Base-by-base conservation (phyloP, 2,888 invertebrate species). In the Chrysolina americana region DNA sequence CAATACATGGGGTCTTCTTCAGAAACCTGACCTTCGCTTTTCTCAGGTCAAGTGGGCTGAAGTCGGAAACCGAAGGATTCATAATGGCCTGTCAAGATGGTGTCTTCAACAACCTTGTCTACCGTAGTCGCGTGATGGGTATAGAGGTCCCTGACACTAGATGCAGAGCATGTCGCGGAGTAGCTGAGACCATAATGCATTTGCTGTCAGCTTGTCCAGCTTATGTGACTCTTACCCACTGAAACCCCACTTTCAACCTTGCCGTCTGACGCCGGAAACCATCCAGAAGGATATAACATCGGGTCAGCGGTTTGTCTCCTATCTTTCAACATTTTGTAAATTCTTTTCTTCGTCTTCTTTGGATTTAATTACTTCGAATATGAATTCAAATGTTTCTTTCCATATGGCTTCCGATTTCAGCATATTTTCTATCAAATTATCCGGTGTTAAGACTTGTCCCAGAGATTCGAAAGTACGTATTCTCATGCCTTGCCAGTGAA, bases 401-500 rank as follows among this genome's bases (percentile, higher is more conserved):
- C 48, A 48, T 8, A 15, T n/a, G 0, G 0, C 1, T 17, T 48
- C 1, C 17, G 9, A 48, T 48, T 48, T 17, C 17, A 48, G n/a
- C 48, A 48, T 48, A 3, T 17, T 48, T 15, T 15, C 15, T 48
- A 17, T 17, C 5, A 17, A 2, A 48, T 48, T 48, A 17, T 48
- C 9, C 17, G 5, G 0, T 15, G 15, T 48, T 8, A 19, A n/a
- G 44, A 44, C 44, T 15, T 48, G 17, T 48, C 48, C 9, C 3
- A 17, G 5, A 8, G 5, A 15, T 48, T 6, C 3, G 8, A 48
- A 15, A 9, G 48, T 48, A 8, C 17, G n/a, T 5, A 48, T 48
- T 17, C 48, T 48, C 9, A 17, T 48, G 15, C 48, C 9, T 15
- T 48, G 48, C 73, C 76, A 73, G 15, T 62, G 23, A 13, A 74